These are phyloP conservation scores for Cataglyphis albicans DNA, from an alignment of 2,888 invertebrate genomes.

Conservation along the genomic window DNA sequence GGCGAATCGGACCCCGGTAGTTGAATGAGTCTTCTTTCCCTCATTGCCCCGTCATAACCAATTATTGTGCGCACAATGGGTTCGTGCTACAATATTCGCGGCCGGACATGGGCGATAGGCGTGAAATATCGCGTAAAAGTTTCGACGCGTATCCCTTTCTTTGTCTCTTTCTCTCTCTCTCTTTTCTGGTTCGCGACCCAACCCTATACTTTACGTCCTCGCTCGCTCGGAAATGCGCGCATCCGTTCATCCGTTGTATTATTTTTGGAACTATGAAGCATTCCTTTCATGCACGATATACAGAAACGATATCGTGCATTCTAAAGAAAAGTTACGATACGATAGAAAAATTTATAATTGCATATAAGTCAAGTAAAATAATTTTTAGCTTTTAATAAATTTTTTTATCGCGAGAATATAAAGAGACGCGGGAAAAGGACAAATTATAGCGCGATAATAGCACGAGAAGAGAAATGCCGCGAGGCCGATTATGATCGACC, in stretches of 20 bases:
- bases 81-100: constrained; percentile 55
- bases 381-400: constrained; percentile 1
- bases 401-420: neutral
- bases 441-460: constrained; percentile 19
- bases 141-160: neutral
- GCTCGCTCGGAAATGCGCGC: constrained; percentile 15
- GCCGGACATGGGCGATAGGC: constrained; percentile 48
- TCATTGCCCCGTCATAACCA: constrained; percentile 64
- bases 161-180: too few relatives aligned
- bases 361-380: neutral
- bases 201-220: constrained; percentile 12
- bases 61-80: constrained; percentile 68
- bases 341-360: neutral
- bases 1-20: constrained; percentile 37
- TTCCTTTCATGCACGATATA: neutral
- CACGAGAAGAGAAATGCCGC: constrained; percentile 45
- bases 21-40: constrained; percentile 72
- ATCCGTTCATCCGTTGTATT: constrained; percentile 38
- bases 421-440: too few relatives aligned
- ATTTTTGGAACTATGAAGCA: constrained; percentile 30
- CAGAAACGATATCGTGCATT: neutral
- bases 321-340: neutral
- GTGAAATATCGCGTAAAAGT: constrained; percentile 45
- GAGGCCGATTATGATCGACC: constrained; percentile 64
- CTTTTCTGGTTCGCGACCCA: neutral